These are phyloP conservation scores for Aplidium turbinatum DNA, from an alignment of 23 tunicate genomes.

Conservation along the genomic window DNA sequence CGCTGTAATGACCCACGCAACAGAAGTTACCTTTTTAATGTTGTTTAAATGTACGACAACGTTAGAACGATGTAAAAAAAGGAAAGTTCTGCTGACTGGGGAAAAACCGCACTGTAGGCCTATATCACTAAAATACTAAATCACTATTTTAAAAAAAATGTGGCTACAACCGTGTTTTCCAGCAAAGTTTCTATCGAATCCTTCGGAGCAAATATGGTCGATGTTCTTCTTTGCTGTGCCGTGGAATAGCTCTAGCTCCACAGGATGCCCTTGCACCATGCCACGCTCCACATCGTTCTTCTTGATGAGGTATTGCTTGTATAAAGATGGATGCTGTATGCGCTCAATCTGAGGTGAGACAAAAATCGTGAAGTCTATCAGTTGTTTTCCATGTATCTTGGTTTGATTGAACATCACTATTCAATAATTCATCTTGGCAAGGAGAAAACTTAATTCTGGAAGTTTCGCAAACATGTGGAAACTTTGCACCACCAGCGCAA, in stretches of 20 bases:
- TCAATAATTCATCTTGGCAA: background rate
- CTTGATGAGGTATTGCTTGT: slow-evolving; percentile 34
- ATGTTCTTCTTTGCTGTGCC: slow-evolving; percentile 27
- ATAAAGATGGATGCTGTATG: slow-evolving; percentile 38
- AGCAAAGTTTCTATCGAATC: slow-evolving; percentile 41
- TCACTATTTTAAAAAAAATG: no score
- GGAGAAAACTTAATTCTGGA: background rate
- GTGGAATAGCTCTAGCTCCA: slow-evolving; percentile 33
- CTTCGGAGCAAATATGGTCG: slow-evolving; percentile 18
- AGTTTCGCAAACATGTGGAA: background rate
- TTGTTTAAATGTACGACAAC: no score
- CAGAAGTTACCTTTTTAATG: no score
- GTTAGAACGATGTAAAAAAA: no score
- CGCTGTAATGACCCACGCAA: no score
- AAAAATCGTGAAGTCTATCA: background rate
- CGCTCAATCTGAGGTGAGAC: slow-evolving; percentile 18
- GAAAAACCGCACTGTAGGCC: no score
- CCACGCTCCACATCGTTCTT: slow-evolving; percentile 15
- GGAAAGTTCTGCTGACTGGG: no score
- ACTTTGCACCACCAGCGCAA: background rate
- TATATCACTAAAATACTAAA: no score
- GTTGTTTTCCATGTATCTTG: no score
- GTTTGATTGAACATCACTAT: no score
- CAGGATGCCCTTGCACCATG: background rate
- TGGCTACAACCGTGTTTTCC: slow-evolving; percentile 37